Evolutionary conservation across 2,888 invertebrate species (phyloP).

Genomic region (Lithophane socia): DNA sequence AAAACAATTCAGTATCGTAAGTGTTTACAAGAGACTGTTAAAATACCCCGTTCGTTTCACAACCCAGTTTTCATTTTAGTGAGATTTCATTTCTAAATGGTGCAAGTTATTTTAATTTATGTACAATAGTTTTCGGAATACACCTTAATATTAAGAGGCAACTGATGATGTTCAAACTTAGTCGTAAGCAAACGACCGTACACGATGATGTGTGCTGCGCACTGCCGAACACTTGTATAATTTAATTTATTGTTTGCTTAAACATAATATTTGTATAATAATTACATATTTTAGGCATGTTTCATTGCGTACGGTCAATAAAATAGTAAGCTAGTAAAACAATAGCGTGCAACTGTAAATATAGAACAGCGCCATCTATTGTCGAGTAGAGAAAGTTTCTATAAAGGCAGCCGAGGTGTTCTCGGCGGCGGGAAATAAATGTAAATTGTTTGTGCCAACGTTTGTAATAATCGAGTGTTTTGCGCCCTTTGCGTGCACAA

Average conservation of each 20-base stretch:
- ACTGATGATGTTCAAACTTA: constrained; percentile 90
- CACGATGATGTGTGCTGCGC: constrained; percentile 76
- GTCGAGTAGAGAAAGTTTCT: constrained; percentile 80
- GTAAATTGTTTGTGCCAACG: constrained; percentile 89
- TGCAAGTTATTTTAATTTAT: constrained; percentile 73
- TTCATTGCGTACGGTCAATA: constrained; percentile 79
- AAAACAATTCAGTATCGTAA: constrained; percentile 85
- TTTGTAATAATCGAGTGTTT: constrained; percentile 88
- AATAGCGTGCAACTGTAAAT: constrained; percentile 77
- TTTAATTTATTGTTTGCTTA: constrained; percentile 66
- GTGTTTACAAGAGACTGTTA: constrained; percentile 67
- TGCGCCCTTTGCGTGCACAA: constrained; percentile 85
- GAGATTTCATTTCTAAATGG: constrained; percentile 75
- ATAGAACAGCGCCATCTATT: constrained; percentile 87
- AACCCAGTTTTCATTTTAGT: constrained; percentile 66
- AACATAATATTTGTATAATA: constrained; percentile 58
- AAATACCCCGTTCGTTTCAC: constrained; percentile 54
- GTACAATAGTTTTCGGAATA: constrained; percentile 63
- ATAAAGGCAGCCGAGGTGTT: constrained; percentile 62
- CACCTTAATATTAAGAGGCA: constrained; percentile 77
- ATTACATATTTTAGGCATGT: constrained; percentile 67
- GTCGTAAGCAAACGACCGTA: constrained; percentile 79
- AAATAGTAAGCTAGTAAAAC: constrained; percentile 76
- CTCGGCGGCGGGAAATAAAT: constrained; percentile 75
- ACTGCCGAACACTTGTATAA: constrained; percentile 63